These are phyloP conservation scores for Flexamia atlantica DNA, from an alignment of 2,888 invertebrate genomes.

Conservation along the genomic window DNA sequence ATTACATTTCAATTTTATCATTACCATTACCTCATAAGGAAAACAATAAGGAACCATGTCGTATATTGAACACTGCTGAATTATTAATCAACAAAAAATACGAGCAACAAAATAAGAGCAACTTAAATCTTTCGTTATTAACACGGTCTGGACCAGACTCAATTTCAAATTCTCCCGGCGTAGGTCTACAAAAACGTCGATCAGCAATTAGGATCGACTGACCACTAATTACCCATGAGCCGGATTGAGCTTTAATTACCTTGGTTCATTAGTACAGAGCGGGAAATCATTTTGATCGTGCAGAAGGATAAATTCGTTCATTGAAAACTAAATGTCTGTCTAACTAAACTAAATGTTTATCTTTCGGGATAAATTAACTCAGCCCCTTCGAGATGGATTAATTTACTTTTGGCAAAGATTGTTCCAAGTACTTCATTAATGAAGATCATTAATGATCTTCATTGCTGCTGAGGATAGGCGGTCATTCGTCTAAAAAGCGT, in stretches of 20 bases:
- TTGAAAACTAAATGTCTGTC: neutral
- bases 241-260: neutral
- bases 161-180: neutral
- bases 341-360: too few species aligned
- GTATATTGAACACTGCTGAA: neutral
- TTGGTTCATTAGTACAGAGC: neutral
- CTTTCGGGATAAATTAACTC: too few species aligned
- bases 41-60: neutral
- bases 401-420: too few species aligned
- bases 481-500: too few species aligned
- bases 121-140: neutral
- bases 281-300: neutral
- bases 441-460: too few species aligned
- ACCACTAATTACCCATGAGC: neutral
- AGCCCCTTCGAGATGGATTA: too few species aligned
- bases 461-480: too few species aligned
- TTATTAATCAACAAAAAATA: neutral
- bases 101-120: neutral
- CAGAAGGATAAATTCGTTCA: neutral
- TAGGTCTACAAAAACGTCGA: neutral
- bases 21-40: too few species aligned
- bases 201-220: slow-evolving; percentile 16
- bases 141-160: neutral
- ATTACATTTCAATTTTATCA: too few species aligned
- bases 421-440: too few species aligned